These are phyloP conservation scores for Nemoura dubitans DNA, from an alignment of 2,888 invertebrate species.

Conservation along the genomic window DNA sequence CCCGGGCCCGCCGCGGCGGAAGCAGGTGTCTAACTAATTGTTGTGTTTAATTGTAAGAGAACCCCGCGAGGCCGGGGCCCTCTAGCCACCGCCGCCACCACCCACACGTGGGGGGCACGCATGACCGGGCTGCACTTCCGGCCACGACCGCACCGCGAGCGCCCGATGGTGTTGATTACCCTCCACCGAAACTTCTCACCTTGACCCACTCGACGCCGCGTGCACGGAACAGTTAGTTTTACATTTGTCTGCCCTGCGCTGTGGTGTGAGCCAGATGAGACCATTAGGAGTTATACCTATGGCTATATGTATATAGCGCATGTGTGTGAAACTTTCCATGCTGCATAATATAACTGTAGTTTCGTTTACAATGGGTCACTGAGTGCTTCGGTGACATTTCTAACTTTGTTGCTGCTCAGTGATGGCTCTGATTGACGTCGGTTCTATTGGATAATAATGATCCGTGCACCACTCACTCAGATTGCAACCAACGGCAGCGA, in stretches of 20 bases:
- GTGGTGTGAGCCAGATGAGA: too few relatives aligned
- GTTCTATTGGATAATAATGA: neutral
- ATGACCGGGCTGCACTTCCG: neutral
- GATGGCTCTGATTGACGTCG: neutral
- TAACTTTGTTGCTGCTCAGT: neutral
- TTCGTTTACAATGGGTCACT: neutral
- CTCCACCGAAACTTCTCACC: neutral
- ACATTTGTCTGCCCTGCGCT: neutral
- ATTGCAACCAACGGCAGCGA: neutral
- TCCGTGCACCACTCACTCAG: neutral
- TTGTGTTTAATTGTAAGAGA: constrained; percentile 23
- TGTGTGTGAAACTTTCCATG: neutral
- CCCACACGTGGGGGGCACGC: neutral
- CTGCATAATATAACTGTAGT: too few relatives aligned
- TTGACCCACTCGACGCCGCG: neutral
- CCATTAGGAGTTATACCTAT: too few relatives aligned
- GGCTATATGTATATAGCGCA: too few relatives aligned
- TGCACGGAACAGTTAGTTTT: neutral
- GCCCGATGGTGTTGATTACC: neutral
- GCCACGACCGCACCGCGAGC: neutral
- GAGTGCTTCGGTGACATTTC: neutral
- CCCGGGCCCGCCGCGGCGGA: constrained; percentile 3
- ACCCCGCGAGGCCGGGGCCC: neutral
- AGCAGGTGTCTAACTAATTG: constrained; percentile 20
- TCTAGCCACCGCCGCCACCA: neutral